phyloP scores from a whole-genome alignment of 2,797 vertebrate species.

The Spinus pinus region DNA sequence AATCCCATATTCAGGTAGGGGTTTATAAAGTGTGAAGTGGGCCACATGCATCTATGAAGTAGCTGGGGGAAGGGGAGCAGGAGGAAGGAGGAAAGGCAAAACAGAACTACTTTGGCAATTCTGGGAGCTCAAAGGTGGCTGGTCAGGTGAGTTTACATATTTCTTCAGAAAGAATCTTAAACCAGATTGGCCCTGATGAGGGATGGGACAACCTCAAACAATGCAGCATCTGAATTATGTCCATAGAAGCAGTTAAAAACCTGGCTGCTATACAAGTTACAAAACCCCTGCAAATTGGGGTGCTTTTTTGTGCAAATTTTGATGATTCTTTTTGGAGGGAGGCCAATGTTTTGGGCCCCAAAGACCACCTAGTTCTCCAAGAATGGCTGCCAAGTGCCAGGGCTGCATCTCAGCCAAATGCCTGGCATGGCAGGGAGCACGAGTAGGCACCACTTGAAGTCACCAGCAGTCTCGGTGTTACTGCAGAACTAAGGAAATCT shows the following conservation, averaged over 20 bases:
- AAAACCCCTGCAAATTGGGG: background rate
- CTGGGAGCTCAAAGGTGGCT: background rate
- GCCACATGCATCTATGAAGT: background rate
- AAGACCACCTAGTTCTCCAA: background rate
- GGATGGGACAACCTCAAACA: background rate
- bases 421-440: fast-evolving
- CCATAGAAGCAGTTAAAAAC: background rate
- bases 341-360: background rate
- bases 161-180: background rate
- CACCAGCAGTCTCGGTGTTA: fast-evolving
- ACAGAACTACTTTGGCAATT: background rate
- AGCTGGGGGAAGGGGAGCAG: background rate
- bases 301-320: background rate
- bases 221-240: background rate
- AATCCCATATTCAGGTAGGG: constrained; percentile 7
- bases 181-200: background rate
- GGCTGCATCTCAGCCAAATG: fast-evolving
- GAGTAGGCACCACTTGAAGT: background rate
- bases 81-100: background rate
- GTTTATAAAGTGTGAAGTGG: background rate
- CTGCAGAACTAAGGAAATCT: fast-evolving
- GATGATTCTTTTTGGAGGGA: background rate
- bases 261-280: background rate
- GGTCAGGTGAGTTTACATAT: background rate
- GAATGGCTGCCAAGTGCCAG: background rate